Conservation (phyloP, 2,888 invertebrate genomes). For the Pedicia rivosa region DNA sequence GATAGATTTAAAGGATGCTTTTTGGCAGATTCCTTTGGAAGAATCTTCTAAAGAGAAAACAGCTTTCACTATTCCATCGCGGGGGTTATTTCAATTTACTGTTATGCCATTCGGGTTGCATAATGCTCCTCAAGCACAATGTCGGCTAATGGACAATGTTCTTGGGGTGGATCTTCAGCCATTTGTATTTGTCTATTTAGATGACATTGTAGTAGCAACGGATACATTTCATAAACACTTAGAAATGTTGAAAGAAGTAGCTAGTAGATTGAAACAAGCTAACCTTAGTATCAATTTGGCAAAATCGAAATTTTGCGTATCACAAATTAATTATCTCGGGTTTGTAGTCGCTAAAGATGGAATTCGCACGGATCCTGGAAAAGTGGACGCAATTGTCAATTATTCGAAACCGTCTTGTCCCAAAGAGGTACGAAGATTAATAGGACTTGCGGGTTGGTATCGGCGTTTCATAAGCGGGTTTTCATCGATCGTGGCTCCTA, state of each 20-base stretch:
- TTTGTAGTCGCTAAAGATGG: conserved; percentile 8
- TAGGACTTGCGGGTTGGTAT: conserved; percentile 4
- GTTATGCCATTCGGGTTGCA: conserved; percentile 12
- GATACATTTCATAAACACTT: conserved; percentile 4
- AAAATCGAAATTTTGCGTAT: conserved; percentile 3
- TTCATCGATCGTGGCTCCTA: background rate
- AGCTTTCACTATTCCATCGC: conserved; percentile 11
- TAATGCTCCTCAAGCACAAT: conserved; percentile 10
- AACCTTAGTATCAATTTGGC: conserved; percentile 5
- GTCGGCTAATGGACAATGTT: conserved; percentile 14
- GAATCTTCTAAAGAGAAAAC: conserved; percentile 12
- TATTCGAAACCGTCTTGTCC: background rate
- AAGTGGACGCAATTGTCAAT: background rate
- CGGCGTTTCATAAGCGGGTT: background rate
- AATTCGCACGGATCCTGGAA: background rate
- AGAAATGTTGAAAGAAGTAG: background rate
- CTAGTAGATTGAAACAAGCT: background rate
- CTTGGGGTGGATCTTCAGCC: conserved; percentile 12
- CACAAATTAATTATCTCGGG: conserved; percentile 5
- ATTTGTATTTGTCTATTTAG: conserved; percentile 7
- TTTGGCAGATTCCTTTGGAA: conserved; percentile 10
- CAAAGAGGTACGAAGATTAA: background rate
- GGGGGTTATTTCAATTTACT: conserved; percentile 8
- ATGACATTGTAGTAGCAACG: conserved; percentile 1
- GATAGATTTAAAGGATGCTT: conserved; percentile 15